Evolutionary conservation across 2,113 vertebrate species (phyloP).

Genomic region (Cephalopholis sonnerati): DNA sequence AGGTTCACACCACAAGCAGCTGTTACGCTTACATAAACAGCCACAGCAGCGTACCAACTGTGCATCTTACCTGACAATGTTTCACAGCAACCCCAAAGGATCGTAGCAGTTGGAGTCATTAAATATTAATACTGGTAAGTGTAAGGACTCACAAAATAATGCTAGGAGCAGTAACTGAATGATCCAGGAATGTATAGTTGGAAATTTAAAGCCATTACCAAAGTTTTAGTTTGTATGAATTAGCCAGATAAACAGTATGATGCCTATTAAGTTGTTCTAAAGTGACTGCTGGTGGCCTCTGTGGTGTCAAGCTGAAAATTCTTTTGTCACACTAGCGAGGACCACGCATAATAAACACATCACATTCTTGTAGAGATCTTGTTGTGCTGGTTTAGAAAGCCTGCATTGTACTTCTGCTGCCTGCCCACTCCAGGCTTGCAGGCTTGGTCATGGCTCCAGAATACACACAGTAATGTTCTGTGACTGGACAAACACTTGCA

Average conservation of each 20-base stretch:
- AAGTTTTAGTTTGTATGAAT: background rate
- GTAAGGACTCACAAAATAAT: background rate
- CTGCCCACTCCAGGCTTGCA: background rate
- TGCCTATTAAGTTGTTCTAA: background rate
- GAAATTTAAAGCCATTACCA: background rate
- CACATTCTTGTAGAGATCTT: conserved; percentile 17
- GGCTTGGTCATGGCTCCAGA: conserved; percentile 11
- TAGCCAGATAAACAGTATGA: background rate
- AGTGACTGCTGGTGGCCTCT: background rate
- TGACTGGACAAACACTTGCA: background rate
- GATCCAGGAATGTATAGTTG: background rate
- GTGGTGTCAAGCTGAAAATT: background rate
- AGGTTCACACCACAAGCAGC: conserved; percentile 25
- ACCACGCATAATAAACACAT: conserved; percentile 1
- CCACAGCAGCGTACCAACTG: background rate
- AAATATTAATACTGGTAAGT: background rate
- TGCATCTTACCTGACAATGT: background rate
- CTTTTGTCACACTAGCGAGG: background rate
- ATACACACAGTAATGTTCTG: conserved; percentile 16
- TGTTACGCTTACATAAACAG: conserved; percentile 24
- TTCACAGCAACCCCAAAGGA: background rate
- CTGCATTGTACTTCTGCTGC: conserved; percentile 21
- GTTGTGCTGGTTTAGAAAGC: conserved; percentile 20
- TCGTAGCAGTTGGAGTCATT: no score
- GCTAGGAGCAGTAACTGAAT: background rate